Percentiles rank a stretch among this genome's conserved stretches.
Evolutionary conservation across 2,113 vertebrate genomes (phyloP).

Genomic region (Myiagra hebetior): DNA sequence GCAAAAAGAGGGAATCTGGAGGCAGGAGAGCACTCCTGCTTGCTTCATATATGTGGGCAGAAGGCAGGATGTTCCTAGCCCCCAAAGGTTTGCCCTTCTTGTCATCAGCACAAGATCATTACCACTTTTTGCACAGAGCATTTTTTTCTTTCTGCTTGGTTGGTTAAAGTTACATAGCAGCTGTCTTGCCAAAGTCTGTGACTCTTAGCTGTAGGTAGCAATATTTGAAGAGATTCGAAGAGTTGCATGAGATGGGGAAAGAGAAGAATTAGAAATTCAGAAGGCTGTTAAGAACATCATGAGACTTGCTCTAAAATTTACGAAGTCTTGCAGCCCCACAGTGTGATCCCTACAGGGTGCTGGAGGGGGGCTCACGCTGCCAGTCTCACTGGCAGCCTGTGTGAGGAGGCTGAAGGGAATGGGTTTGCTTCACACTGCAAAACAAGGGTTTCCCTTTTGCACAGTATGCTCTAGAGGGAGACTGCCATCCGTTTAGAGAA

Average conservation of each 20-base stretch:
- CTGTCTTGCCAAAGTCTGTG: background rate
- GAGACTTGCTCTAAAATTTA: background rate
- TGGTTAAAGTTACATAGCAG: background rate
- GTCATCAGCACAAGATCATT: background rate
- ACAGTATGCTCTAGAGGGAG: background rate
- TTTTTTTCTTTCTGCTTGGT: background rate
- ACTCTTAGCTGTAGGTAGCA: background rate
- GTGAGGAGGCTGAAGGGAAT: background rate
- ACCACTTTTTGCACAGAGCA: background rate
- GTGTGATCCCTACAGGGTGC: background rate
- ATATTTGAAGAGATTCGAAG: background rate
- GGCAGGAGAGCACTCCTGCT: background rate
- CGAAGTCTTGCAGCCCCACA: background rate
- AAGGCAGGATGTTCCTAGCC: background rate
- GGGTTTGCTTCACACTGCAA: background rate
- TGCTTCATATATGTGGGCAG: background rate
- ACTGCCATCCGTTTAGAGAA: background rate
- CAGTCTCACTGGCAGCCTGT: background rate
- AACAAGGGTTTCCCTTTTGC: background rate
- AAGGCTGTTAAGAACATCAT: background rate
- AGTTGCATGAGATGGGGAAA: background rate
- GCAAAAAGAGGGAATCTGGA: background rate
- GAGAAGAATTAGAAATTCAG: background rate
- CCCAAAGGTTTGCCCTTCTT: background rate
- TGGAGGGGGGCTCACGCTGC: background rate